Conservation (phyloP, 1,140 invertebrate species). For the Acyrthosiphon pisum region DNA sequence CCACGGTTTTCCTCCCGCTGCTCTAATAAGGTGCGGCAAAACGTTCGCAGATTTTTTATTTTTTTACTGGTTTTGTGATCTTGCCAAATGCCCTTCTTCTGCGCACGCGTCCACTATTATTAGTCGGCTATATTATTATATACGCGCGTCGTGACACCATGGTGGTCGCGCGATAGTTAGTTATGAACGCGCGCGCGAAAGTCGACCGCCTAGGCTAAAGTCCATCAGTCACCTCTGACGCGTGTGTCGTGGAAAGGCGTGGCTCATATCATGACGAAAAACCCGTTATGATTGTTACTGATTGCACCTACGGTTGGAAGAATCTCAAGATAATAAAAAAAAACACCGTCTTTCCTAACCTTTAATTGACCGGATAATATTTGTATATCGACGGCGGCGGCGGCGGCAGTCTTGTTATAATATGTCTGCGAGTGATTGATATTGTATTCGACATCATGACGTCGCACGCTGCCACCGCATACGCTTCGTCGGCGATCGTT, state of each 20-base stretch:
- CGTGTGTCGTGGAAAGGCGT: neutral
- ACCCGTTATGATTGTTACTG: neutral
- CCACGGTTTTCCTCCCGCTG: neutral
- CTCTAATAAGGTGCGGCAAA: constrained; percentile 32
- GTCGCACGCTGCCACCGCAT: neutral
- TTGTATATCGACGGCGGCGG: neutral
- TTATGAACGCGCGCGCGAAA: neutral
- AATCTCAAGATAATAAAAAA: neutral
- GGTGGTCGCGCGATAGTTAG: neutral
- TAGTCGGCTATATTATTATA: neutral
- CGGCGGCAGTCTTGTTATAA: neutral
- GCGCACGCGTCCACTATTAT: neutral
- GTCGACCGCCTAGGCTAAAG: neutral
- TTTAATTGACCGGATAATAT: neutral
- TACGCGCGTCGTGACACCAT: neutral
- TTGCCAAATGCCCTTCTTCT: constrained; percentile 19
- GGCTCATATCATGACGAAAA: neutral
- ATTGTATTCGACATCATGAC: constrained; percentile 20
- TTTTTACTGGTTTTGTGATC: constrained; percentile 2
- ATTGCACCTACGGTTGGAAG: neutral
- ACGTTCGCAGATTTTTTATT: neutral
- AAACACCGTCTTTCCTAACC: neutral
- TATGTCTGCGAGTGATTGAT: neutral
- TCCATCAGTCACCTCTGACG: neutral
- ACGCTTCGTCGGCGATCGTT: neutral